Base-by-base conservation (phyloP, 2,888 invertebrate genomes). In the Vandiemenella viatica region DNA sequence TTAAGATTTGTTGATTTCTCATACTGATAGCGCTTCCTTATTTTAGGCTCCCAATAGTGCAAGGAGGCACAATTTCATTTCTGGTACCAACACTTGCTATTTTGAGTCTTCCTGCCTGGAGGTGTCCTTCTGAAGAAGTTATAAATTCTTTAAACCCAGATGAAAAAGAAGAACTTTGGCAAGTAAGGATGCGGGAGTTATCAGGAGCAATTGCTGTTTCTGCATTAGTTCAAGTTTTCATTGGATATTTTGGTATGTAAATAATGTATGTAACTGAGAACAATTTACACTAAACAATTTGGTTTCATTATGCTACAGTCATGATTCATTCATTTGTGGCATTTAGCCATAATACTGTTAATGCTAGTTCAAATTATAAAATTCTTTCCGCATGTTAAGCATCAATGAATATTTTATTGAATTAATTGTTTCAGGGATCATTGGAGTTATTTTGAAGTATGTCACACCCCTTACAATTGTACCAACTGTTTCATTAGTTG, bases 381-480 rank as follows among this genome's bases (percentile, higher is more conserved):
- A n/a, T n/a, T n/a, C n/a, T n/a, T n/a, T n/a, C n/a, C n/a, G n/a
- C n/a, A n/a, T n/a, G n/a, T n/a, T n/a, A n/a, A n/a, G n/a, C n/a
- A n/a, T n/a, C n/a, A n/a, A n/a, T n/a, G n/a, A n/a, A n/a, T n/a
- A n/a, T n/a, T n/a, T n/a, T n/a, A n/a, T n/a, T n/a, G n/a, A n/a
- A n/a, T 32, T 32, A 3, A 32, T 43, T n/a, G 23, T 55, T 55
- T 54, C 62, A 62, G 89, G 90, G 2, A 67, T 87, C 10, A 76
- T 88, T 50, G 88, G 88, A 0, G 72, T 80, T 18, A 61, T 88
- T 47, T 66, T 90, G 2, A 76, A 75, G 43, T 83, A 75, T 60
- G 82, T 90, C 46, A 87, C 89, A 0, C 90, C 90, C 0, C 65
- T 90, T 51, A 84, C 87, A 1, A 86, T 90, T 46, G 83, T 80